Evolutionary conservation across 1,140 invertebrate genomes (phyloP), one percentile per base, ranked within the genome.

Genomic region (Panulirus ornatus): DNA sequence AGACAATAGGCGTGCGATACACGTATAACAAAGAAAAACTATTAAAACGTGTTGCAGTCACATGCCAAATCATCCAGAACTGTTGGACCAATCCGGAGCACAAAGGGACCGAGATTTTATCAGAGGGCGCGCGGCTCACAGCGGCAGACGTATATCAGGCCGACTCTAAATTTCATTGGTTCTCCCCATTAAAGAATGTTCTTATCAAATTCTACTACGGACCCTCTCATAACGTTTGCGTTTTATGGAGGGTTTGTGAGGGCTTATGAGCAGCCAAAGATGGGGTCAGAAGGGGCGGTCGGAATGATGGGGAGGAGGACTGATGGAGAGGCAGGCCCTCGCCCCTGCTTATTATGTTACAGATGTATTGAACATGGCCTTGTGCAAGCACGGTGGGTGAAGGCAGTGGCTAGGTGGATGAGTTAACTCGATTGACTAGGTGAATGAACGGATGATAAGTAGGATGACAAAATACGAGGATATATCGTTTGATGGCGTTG

Each of bases 171-270:
- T 87, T 85, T 87, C 73, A 87, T 63, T 51, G 84, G 71, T 38
- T 42, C 71, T 78, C 51, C 44, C 84, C 34, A 63, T 87, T 87
- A 78, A 78, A 78, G 73, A 87, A 76, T 76, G 84, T 58, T 76
- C 84, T 87, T 87, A 87, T 87, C 84, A 87, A 58, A 87, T 78
- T 78, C 75, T 78, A 63, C 54, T 73, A 58, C 71, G 14, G 70
- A 36, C 14, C 54, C 51, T 38, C 84, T 58, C 73, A 30, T 87
- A 87, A 87, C 38, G 73, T 87, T 63, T 78, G 75, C 51, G 73
- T 78, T 78, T 87, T 87, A 87, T 87, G 51, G 71, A 78, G 71
- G 44, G n/a, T n/a, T n/a, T n/a, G n/a, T n/a, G n/a, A n/a, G n/a
- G 51, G 73, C 30, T 40, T 42, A 38, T 38, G 54, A 44, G 34